These are phyloP conservation scores for Danio tinwini DNA, from an alignment of 2,797 vertebrate genomes.

Conservation along the genomic window DNA sequence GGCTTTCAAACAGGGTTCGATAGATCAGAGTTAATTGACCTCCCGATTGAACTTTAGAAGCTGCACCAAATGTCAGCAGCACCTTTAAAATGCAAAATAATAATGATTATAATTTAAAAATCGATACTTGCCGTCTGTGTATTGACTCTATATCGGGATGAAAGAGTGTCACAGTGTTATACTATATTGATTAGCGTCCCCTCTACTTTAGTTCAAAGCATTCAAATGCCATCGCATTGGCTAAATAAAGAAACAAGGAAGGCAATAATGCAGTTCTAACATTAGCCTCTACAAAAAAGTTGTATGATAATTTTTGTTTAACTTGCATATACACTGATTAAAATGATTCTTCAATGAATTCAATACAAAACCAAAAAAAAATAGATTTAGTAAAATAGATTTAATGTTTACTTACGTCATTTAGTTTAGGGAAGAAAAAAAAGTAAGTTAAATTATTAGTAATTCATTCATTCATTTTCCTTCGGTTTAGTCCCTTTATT, in stretches of 20 bases:
- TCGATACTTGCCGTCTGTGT: conserved; percentile 26
- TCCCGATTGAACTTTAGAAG: conserved; percentile 35
- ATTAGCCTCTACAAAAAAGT: not conserved
- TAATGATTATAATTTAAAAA: conserved; percentile 46
- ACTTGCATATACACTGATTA: no score
- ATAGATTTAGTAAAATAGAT: no score
- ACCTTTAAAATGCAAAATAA: conserved; percentile 39
- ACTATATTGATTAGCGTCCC: conserved; percentile 33
- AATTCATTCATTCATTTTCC: no score
- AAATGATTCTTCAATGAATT: no score
- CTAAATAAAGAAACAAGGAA: conserved; percentile 32
- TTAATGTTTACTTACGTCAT: no score
- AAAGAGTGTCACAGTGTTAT: conserved; percentile 32
- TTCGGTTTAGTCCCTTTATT: no score
- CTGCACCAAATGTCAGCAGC: conserved; percentile 38
- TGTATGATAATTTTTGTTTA: not conserved
- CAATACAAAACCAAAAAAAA: no score
- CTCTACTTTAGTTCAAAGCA: conserved; percentile 11
- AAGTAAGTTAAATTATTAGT: no score
- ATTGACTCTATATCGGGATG: conserved; percentile 42
- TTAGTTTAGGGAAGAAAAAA: no score
- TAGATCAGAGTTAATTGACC: conserved; percentile 49
- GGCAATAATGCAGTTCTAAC: not conserved
- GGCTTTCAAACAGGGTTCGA: conserved; percentile 29
- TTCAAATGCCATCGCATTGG: conserved; percentile 31